Base-by-base conservation (phyloP, 2,797 vertebrate genomes). In the Sebastes itinus region DNA sequence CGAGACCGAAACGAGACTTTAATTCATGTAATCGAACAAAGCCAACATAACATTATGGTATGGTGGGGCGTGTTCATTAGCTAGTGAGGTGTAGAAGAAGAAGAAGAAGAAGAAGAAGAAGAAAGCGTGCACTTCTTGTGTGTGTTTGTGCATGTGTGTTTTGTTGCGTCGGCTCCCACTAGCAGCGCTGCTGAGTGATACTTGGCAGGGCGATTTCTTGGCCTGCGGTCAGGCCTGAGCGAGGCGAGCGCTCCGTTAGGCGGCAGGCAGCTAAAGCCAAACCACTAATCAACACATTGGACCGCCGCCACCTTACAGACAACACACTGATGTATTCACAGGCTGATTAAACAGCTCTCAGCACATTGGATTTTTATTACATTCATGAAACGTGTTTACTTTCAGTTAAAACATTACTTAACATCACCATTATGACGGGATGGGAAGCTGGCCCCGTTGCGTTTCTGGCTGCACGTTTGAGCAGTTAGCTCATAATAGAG, bases 331-430 rank as follows among this genome's bases (percentile, higher is more conserved):
- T 92, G 88, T 91, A 90, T 89, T 93, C 93, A 93, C 89, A 75
- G 86, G 90, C 92, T 92, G 90, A 94, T 94, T 94, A 93, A 94
- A 92, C 90, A 80, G 89, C 92, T 94, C 89, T 94, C 92, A 93
- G 92, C 93, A 92, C 92, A 92, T 94, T 92, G 90, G 85, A 88
- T 88, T 93, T 94, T 94, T 95, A 95, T 94, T 91, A 84, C 94
- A 77, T 93, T 92, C 90, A 87, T 90, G 91, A 94, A 93, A 90
- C 79, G 89, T 91, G 92, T 94, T 94, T 92, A 93, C 90, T 92
- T 92, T 92, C 89, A 82, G 87, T 91, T 93, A 94, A 93, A 92
- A 90, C 92, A 90, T 94, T 91, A 93, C 91, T 92, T 92, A 93
- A 92, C 90, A 92, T 93, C 85, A 77, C 88, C 87, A 90, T 94